Conservation (phyloP, 1,140 invertebrate genomes). For the Orius insidiosus region DNA sequence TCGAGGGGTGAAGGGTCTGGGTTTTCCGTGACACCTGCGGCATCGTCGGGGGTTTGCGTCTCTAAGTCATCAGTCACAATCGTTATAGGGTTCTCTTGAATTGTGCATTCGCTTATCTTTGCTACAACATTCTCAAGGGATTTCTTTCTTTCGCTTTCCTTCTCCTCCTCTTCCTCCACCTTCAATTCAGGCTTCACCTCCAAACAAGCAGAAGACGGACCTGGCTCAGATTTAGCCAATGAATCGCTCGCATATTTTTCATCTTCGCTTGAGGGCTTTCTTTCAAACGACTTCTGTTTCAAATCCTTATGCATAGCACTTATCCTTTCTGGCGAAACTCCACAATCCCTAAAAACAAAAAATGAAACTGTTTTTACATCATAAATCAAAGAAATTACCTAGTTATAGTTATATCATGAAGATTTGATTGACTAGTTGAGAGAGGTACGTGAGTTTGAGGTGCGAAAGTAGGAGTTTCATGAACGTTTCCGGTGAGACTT, state of each 20-base stretch:
- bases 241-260: conserved; percentile 22
- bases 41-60: not conserved
- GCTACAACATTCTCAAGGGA: not conserved
- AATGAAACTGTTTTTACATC: no score
- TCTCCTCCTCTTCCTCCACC: not conserved
- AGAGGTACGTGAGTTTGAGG: conserved; percentile 44
- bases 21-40: not conserved
- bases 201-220: conserved; percentile 14
- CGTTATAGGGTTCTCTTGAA: not conserved
- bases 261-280: conserved; percentile 29
- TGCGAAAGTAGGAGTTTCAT: conserved; percentile 48
- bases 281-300: conserved; percentile 7
- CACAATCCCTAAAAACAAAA: conserved; percentile 13
- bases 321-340: conserved; percentile 22
- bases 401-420: conserved; percentile 45
- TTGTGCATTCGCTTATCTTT: not conserved
- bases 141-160: not conserved
- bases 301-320: conserved; percentile 28
- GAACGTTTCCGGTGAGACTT: conserved; percentile 60
- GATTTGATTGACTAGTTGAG: conserved; percentile 63
- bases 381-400: not conserved
- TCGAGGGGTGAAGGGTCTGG: not conserved
- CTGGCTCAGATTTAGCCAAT: conserved; percentile 19
- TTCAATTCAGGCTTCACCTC: conserved; percentile 11
- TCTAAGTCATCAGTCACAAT: not conserved